Evolutionary conservation across 2,113 vertebrate genomes (phyloP).

Genomic region (Choloepus hoffmanni): DNA sequence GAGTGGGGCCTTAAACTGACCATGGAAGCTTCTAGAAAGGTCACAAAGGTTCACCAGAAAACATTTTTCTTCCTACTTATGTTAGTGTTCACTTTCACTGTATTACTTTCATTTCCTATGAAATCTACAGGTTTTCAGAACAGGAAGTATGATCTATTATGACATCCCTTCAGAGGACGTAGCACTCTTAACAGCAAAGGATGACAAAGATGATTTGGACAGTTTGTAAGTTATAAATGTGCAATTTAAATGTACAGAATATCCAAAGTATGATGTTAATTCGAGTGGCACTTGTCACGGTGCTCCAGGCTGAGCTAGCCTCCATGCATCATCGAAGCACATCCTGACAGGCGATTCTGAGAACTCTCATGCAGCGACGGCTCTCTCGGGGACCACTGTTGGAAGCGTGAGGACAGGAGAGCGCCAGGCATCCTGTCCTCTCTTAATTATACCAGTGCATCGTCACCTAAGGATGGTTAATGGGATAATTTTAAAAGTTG

Average conservation of each 20-base stretch:
- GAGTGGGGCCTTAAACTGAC: conserved; percentile 31
- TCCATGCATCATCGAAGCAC: conserved; percentile 85
- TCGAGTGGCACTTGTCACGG: conserved; percentile 83
- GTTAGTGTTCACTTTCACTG: background rate
- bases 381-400: conserved; percentile 55
- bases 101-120: conserved; percentile 24
- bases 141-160: conserved; percentile 55
- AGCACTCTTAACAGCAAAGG: conserved; percentile 58
- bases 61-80: conserved; percentile 67
- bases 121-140: conserved; percentile 59
- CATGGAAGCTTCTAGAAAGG: conserved; percentile 38
- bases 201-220: conserved; percentile 51
- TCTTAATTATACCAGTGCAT: background rate
- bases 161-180: conserved; percentile 41
- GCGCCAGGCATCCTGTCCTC: background rate
- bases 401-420: background rate
- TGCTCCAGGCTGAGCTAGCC: conserved; percentile 80
- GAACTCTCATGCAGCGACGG: conserved; percentile 62
- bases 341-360: conserved; percentile 79
- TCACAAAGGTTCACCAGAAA: conserved; percentile 39
- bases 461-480: conserved; percentile 59
- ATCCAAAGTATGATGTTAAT: conserved; percentile 84
- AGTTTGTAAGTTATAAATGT: conserved; percentile 35
- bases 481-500: conserved; percentile 56
- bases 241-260: conserved; percentile 83